Percentiles rank a stretch among this genome's conserved stretches.
Evolutionary conservation across 2,888 invertebrate genomes (phyloP).

Genomic region (Cryptocephalus primarius): DNA sequence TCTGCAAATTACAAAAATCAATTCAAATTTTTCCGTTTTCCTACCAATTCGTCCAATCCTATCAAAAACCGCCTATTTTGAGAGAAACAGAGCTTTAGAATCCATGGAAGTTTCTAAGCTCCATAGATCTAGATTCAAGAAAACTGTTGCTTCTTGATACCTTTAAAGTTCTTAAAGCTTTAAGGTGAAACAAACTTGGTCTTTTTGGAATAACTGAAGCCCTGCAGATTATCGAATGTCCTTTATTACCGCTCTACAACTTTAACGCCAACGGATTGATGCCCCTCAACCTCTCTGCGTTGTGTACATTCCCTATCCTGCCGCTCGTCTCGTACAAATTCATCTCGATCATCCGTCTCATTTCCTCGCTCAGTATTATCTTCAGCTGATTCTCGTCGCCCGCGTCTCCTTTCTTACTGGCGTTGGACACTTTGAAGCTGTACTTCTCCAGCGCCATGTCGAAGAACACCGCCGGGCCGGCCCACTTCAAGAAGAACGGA

Average conservation of each 20-base stretch:
- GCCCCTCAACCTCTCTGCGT: conserved; percentile 5
- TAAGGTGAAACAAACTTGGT: too few relatives aligned
- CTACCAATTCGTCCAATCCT: too few relatives aligned
- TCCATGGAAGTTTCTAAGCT: too few relatives aligned
- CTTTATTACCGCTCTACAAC: not conserved
- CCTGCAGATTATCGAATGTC: too few relatives aligned
- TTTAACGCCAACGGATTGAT: conserved; percentile 3
- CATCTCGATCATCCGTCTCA: not conserved
- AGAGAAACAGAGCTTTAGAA: too few relatives aligned
- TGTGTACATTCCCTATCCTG: not conserved
- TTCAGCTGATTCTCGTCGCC: conserved; percentile 2
- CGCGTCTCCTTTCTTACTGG: not conserved
- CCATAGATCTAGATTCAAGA: too few relatives aligned
- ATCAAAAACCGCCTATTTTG: too few relatives aligned
- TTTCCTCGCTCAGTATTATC: conserved; percentile 7
- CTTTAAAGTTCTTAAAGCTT: too few relatives aligned
- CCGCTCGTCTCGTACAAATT: not conserved
- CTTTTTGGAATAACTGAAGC: too few relatives aligned
- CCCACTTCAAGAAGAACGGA: conserved; percentile 13
- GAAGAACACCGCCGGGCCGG: conserved; percentile 15
- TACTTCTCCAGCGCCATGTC: conserved; percentile 14
- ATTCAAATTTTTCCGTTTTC: too few relatives aligned
- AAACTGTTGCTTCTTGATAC: too few relatives aligned
- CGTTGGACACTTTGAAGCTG: conserved; percentile 5
- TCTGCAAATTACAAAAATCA: conserved; percentile 6